Percentiles rank a stretch among this genome's conserved stretches.
Evolutionary conservation across 2,888 invertebrate genomes (phyloP).

Genomic region (Thymelicus lineola): DNA sequence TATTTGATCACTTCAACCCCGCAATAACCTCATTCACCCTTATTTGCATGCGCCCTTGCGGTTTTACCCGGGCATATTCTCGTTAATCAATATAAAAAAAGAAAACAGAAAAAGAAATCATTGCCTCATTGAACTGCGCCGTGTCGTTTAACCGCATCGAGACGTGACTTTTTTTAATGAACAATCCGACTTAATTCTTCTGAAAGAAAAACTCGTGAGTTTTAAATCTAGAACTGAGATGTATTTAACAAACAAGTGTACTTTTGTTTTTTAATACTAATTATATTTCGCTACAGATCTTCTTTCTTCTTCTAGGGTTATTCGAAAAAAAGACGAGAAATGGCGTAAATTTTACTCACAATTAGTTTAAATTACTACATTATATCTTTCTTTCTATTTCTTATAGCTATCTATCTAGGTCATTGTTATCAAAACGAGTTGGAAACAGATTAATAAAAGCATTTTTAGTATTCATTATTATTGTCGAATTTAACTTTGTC

Average conservation of each 20-base stretch:
- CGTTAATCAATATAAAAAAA: conserved; percentile 26
- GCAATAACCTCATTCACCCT: conserved; percentile 12
- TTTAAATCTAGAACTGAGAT: neutral
- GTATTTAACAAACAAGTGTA: neutral
- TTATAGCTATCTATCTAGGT: too few species aligned
- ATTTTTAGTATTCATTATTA: too few species aligned
- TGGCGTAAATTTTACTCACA: too few species aligned
- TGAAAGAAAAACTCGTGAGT: neutral
- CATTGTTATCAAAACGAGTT: too few species aligned
- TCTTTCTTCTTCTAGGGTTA: too few species aligned
- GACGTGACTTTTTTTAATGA: conserved; percentile 28
- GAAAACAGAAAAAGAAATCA: conserved; percentile 20
- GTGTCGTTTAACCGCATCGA: conserved; percentile 29
- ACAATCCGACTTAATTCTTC: conserved; percentile 13
- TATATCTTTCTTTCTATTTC: too few species aligned
- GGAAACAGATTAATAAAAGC: too few species aligned
- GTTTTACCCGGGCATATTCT: conserved; percentile 7
- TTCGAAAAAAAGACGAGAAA: too few species aligned
- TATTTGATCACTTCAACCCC: conserved; percentile 8
- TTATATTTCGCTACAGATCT: too few species aligned
- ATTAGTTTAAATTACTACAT: too few species aligned
- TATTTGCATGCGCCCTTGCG: conserved; percentile 20
- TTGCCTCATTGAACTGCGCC: conserved; percentile 18
- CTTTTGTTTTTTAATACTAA: too few species aligned
- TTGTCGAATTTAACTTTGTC: too few species aligned